Conservation (phyloP, 2,797 vertebrate genomes). For the Pipistrellus nathusii region DNA sequence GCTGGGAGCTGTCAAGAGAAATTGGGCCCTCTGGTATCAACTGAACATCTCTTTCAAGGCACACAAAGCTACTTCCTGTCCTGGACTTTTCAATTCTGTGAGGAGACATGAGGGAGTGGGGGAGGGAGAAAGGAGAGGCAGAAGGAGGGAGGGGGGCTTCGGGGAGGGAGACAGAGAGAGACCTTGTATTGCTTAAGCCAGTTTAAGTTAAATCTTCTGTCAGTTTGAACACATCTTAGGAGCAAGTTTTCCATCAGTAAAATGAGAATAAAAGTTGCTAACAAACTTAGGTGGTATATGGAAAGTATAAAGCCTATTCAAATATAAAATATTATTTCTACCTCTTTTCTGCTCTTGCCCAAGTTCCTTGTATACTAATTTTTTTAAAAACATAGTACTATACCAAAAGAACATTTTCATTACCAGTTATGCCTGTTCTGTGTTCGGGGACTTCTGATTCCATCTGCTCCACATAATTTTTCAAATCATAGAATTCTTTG, state of each 20-base stretch:
- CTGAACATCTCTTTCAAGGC: not conserved
- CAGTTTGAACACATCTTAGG: slow-evolving; percentile 3
- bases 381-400: slow-evolving; percentile 50
- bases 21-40: not conserved
- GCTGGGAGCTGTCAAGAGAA: not conserved
- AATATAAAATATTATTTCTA: slow-evolving; percentile 43
- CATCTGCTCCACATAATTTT: slow-evolving; percentile 67
- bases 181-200: not conserved
- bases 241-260: slow-evolving; percentile 16
- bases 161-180: not conserved
- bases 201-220: slow-evolving; percentile 18
- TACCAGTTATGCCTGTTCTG: slow-evolving; percentile 57
- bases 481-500: slow-evolving; percentile 74
- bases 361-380: slow-evolving; percentile 49
- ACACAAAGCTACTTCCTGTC: slow-evolving; percentile 12
- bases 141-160: too few relatives aligned
- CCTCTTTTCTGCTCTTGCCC: slow-evolving; percentile 43
- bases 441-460: slow-evolving; percentile 66
- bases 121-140: too few relatives aligned
- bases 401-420: slow-evolving; percentile 70
- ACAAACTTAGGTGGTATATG: not conserved
- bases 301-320: slow-evolving; percentile 32
- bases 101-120: not conserved
- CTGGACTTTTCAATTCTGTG: slow-evolving; percentile 30
- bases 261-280: slow-evolving; percentile 37